These are phyloP conservation scores for Anthoptus insignis DNA, from an alignment of 2,888 invertebrate species.

Conservation along the genomic window DNA sequence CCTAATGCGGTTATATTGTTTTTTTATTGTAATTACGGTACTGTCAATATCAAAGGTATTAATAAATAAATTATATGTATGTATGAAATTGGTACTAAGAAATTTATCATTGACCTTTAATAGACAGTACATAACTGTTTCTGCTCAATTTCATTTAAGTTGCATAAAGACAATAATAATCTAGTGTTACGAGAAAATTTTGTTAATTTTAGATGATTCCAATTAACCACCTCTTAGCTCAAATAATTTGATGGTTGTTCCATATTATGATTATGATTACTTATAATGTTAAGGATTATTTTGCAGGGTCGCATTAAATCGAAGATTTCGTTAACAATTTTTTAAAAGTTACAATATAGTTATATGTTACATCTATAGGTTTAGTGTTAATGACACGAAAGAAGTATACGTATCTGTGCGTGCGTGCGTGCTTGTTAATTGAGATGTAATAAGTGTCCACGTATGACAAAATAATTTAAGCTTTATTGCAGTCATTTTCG, in stretches of 20 bases:
- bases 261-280: background rate
- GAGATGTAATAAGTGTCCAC: too few species aligned
- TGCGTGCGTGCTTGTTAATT: too few species aligned
- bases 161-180: slow-evolving; percentile 5
- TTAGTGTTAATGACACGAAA: too few species aligned
- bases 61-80: too few species aligned
- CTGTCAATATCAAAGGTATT: background rate
- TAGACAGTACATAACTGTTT: background rate
- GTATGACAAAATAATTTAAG: too few species aligned
- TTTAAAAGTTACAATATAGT: background rate
- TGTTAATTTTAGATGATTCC: slow-evolving; percentile 4
- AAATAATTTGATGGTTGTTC: background rate
- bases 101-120: too few species aligned
- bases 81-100: too few species aligned
- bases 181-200: background rate
- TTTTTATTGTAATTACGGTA: background rate
- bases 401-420: too few species aligned
- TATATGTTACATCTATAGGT: background rate
- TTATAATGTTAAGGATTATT: background rate
- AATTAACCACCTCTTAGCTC: slow-evolving; percentile 7
- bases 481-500: too few species aligned
- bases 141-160: background rate
- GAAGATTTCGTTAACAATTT: too few species aligned
- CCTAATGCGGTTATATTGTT: background rate
- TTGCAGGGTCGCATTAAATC: too few species aligned